Evolutionary conservation across 1,140 invertebrate species (phyloP).

Genomic region (Drosophila orena): DNA sequence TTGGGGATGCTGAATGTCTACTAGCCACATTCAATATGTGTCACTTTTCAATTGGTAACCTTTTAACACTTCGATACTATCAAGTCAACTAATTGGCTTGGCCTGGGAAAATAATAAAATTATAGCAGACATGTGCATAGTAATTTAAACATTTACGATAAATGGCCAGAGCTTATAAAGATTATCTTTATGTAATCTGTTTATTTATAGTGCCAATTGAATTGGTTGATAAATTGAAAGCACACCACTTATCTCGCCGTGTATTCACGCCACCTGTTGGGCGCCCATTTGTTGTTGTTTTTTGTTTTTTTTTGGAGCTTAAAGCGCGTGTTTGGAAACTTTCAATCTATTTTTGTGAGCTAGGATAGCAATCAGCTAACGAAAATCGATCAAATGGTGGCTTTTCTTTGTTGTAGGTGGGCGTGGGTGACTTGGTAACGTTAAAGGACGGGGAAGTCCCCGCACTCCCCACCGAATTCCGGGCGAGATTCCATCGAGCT

Average conservation of each 20-base stretch:
- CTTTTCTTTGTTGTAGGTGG: not conserved
- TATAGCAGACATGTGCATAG: not conserved
- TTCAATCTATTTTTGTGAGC: conserved; percentile 32
- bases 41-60: too few relatives aligned
- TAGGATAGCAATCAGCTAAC: conserved; percentile 21
- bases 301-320: conserved; percentile 19
- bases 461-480: not conserved
- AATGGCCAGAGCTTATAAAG: not conserved
- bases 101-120: conserved; percentile 3
- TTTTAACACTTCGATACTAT: conserved; percentile 1
- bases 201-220: too few relatives aligned
- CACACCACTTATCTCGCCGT: not conserved
- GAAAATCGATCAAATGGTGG: conserved; percentile 37
- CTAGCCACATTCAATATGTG: not conserved
- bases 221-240: too few relatives aligned
- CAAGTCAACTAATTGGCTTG: not conserved
- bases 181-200: not conserved
- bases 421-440: not conserved
- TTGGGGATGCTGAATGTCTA: not conserved
- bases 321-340: conserved; percentile 40
- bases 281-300: not conserved
- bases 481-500: not conserved
- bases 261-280: conserved; percentile 38
- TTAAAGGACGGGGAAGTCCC: not conserved
- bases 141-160: not conserved